Base-by-base conservation (phyloP, 1,140 invertebrate genomes). In the Bombus turneri region DNA sequence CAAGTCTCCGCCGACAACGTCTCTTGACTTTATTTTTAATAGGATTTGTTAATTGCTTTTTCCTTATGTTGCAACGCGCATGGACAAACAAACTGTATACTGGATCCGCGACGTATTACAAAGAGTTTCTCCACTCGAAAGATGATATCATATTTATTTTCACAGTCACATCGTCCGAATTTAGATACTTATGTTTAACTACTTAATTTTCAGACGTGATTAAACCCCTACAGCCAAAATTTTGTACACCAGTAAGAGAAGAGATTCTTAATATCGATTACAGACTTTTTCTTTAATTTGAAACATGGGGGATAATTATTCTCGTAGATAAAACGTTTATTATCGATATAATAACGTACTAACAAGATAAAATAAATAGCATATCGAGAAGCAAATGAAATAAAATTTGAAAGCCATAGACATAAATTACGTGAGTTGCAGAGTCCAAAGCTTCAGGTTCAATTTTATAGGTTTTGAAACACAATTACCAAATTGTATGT, bases 11-110 rank as follows among this genome's bases (percentile, higher is more conserved):
- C 4, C 72, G 74, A 37, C 80, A 72, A 79, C 69, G 68, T 47
- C 59, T 87, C 71, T 34, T 31, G 76, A 74, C 75, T 83, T 75
- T 84, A 86, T 91, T 91, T 91, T 91, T 91, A 91, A 91, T 91
- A 91, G 89, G 87, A 89, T 91, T 89, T 74, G 53, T 89, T 77
- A 89, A 88, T 78, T 66, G 66, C 41, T 28, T 68, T 47, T 69
- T 74, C 59, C 57, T 31, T 31, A 31, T 9, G n/a, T n/a, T 37
- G 37, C 41, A 28, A 62, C 39, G 18, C 13, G 10, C 62, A 34
- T 28, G 71, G 4, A 53, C 73, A 25, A 41, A 66, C 64, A 66
- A 66, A 31, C n/a, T 34, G n/a, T 18, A 15, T 66, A 18, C 64
- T 2, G 10, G 28, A 66, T 18, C 64, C 5, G 64, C 15, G n/a